phyloP scores from a whole-genome alignment of 2,113 vertebrate species.

The Pongo pygmaeus region DNA sequence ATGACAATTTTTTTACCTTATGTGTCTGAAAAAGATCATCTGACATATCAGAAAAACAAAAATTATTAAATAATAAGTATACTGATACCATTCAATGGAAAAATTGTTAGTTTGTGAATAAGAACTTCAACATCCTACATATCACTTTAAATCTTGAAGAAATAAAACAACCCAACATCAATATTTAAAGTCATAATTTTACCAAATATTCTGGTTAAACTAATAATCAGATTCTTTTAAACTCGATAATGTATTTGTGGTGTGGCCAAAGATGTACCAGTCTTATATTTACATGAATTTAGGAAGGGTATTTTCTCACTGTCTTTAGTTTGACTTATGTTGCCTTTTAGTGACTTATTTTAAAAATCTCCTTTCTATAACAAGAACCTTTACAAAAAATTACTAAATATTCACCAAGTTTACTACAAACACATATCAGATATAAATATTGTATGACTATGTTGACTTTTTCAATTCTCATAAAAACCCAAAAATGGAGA shows the following conservation, averaged over 20 bases:
- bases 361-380: background rate
- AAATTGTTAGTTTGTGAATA: background rate
- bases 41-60: constrained; percentile 27
- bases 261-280: background rate
- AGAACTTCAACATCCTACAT: background rate
- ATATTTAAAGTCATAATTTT: constrained; percentile 41
- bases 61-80: constrained; percentile 12
- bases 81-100: background rate
- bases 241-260: background rate
- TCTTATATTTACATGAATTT: background rate
- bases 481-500: constrained; percentile 9
- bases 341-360: background rate
- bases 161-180: constrained; percentile 9
- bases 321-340: constrained; percentile 13
- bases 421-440: background rate
- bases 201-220: constrained; percentile 25
- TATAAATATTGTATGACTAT: background rate
- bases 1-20: constrained; percentile 5
- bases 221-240: constrained; percentile 35
- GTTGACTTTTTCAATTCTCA: background rate
- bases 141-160: constrained; percentile 38
- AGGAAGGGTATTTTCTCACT: constrained; percentile 24
- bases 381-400: constrained; percentile 1
- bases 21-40: background rate
- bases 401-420: constrained; percentile 11